These are phyloP conservation scores for Megathymus violae DNA, from an alignment of 1,140 invertebrate species.

Conservation along the genomic window DNA sequence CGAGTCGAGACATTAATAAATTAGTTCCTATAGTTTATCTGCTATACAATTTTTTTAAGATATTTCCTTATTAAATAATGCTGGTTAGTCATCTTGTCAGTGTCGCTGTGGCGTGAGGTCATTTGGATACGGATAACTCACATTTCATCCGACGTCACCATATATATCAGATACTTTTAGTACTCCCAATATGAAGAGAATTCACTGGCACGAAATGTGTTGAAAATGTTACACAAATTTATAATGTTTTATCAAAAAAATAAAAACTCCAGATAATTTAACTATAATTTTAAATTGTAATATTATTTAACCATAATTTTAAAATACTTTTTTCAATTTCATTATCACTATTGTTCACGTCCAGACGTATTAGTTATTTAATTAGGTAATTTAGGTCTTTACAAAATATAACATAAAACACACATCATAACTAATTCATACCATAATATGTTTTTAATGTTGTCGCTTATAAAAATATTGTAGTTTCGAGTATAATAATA, in stretches of 20 bases:
- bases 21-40: conserved; percentile 58
- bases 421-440: not conserved
- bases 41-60: conserved; percentile 36
- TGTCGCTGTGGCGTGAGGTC: conserved; percentile 10
- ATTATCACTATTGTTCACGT: conserved; percentile 13
- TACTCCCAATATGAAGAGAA: conserved; percentile 28
- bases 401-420: not conserved
- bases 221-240: too few species aligned
- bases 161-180: not conserved
- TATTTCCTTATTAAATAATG: conserved; percentile 36
- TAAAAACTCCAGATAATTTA: not conserved
- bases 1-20: conserved; percentile 50
- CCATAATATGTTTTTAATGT: conserved; percentile 6
- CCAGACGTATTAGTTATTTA: not conserved
- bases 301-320: too few species aligned
- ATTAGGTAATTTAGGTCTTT: conserved; percentile 13
- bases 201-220: conserved; percentile 26
- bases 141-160: not conserved
- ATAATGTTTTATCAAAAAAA: too few species aligned
- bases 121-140: conserved; percentile 5
- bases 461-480: conserved; percentile 2
- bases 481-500: not conserved
- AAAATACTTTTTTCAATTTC: not conserved
- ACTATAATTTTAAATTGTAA: not conserved
- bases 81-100: conserved; percentile 18